Percentiles rank a stretch among this genome's conserved stretches.
Conservation (phyloP, 2,797 vertebrate species). For the Acanthiza pusilla region DNA sequence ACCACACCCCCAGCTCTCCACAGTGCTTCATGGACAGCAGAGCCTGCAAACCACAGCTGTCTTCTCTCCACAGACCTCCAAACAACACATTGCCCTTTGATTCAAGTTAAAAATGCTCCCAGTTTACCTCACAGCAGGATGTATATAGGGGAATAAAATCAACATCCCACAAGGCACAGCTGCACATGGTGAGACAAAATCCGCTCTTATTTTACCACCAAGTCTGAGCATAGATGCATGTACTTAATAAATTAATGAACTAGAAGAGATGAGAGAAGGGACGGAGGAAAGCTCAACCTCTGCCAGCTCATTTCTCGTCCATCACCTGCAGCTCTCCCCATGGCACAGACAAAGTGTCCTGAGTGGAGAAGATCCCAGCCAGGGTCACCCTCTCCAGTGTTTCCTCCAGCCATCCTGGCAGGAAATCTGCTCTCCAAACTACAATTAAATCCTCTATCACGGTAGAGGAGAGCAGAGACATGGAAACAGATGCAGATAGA, state of each 20-base stretch:
- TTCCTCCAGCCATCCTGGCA: background rate
- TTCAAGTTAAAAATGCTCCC: background rate
- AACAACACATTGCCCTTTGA: background rate
- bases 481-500: background rate
- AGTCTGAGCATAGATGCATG: background rate
- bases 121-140: background rate
- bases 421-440: background rate
- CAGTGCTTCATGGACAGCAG: background rate
- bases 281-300: background rate
- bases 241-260: background rate
- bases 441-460: background rate
- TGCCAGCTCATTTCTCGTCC: background rate
- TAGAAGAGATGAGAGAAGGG: background rate
- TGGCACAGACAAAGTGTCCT: background rate
- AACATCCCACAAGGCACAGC: background rate
- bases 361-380: background rate
- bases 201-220: background rate
- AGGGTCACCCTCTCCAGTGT: background rate
- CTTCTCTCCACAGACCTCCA: background rate
- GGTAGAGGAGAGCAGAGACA: background rate
- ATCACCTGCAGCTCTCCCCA: background rate
- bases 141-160: background rate
- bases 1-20: background rate
- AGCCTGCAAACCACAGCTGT: background rate
- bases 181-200: background rate